phyloP scores from a whole-genome alignment of 1,140 invertebrate genomes.

The Apis dorsata region DNA sequence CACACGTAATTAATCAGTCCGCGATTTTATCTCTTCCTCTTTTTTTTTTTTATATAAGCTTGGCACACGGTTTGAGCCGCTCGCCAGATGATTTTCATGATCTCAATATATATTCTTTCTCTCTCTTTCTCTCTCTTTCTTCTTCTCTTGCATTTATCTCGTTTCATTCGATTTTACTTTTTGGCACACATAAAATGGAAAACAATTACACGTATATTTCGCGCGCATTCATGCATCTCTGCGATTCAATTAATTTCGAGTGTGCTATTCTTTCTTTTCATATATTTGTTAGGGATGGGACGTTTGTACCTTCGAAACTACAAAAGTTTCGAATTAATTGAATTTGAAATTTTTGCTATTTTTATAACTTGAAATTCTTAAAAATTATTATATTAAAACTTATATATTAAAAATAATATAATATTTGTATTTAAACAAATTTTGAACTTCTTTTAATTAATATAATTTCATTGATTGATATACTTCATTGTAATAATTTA shows the following conservation, averaged over 20 bases:
- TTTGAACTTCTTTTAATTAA: no score
- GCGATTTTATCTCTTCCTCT: constrained; percentile 18
- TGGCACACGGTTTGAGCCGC: constrained; percentile 70
- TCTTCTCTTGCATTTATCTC: background rate
- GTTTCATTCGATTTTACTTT: constrained; percentile 44
- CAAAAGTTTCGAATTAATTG: no score
- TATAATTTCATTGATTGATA: no score
- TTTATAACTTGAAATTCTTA: no score
- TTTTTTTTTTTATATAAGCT: constrained; percentile 42
- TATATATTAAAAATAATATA: no score
- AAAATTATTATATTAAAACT: no score
- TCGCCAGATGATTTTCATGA: constrained; percentile 59
- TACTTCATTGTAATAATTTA: no score
- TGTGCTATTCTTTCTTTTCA: background rate
- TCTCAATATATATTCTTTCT: background rate
- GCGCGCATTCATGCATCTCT: constrained; percentile 21
- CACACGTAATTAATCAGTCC: constrained; percentile 64
- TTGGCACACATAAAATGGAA: constrained; percentile 58
- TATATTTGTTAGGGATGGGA: background rate
- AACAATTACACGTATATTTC: constrained; percentile 13
- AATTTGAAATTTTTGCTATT: no score
- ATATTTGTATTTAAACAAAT: no score
- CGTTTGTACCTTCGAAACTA: no score
- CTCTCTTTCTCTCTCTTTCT: background rate
- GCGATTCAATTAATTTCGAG: constrained; percentile 16